These are phyloP conservation scores for Gallinago nigripennis DNA, from an alignment of 2,797 vertebrate genomes.

Conservation along the genomic window DNA sequence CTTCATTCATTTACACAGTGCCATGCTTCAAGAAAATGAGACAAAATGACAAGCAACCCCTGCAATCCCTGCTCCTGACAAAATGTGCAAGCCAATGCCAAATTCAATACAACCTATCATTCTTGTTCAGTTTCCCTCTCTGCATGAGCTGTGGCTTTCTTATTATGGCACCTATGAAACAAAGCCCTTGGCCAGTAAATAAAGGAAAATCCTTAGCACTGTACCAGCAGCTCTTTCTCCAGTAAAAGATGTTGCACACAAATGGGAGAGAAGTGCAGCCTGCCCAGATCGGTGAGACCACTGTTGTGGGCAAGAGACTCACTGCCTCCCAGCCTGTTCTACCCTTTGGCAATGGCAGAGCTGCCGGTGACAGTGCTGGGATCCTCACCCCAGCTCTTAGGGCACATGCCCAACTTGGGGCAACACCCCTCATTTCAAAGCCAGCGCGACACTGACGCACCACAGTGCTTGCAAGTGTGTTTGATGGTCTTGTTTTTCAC, in stretches of 20 bases:
- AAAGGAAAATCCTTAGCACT: neutral
- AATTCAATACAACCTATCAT: neutral
- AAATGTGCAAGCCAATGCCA: neutral
- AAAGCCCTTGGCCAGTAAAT: neutral
- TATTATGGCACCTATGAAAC: neutral
- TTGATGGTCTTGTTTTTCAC: neutral
- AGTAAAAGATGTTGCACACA: neutral
- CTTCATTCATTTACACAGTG: neutral
- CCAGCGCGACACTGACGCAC: neutral
- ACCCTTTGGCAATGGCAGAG: neutral
- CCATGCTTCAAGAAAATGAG: neutral
- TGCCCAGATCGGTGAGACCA: neutral
- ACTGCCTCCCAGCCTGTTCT: fast-evolving
- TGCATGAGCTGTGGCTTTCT: neutral
- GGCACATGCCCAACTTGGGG: fast-evolving
- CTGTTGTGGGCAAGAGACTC: fast-evolving
- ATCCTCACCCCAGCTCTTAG: neutral
- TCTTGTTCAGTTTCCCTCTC: neutral
- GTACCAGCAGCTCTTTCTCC: neutral
- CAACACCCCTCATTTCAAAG: neutral
- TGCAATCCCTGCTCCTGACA: neutral
- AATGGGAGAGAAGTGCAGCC: neutral
- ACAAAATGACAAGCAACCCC: neutral
- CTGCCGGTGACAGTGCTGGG: neutral
- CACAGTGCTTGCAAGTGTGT: fast-evolving